These are phyloP conservation scores for Eupeodes luniger DNA, from an alignment of 2,888 invertebrate genomes.

Conservation along the genomic window DNA sequence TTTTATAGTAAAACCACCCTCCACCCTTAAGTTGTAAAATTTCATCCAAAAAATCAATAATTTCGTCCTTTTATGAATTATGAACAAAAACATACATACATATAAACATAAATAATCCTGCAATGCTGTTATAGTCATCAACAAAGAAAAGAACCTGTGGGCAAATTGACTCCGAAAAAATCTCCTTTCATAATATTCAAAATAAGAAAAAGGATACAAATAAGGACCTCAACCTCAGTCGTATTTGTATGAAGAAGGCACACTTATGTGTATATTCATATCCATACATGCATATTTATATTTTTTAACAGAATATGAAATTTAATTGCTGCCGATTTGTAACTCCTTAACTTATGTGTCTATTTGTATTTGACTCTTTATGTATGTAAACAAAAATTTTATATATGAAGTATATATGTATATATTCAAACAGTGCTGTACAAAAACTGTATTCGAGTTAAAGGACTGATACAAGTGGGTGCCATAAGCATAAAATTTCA, in stretches of 20 bases:
- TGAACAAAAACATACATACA: slow-evolving; percentile 51
- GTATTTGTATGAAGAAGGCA: background rate
- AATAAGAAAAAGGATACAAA: background rate
- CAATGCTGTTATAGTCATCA: background rate
- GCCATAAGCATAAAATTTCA: too few species aligned
- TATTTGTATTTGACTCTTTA: slow-evolving; percentile 16
- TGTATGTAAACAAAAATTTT: background rate
- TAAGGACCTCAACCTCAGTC: background rate
- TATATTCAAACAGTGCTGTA: background rate
- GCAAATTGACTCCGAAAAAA: slow-evolving; percentile 44
- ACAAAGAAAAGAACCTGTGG: slow-evolving; percentile 18
- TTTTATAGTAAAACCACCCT: slow-evolving; percentile 65
- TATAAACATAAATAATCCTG: too few species aligned
- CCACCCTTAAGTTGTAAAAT: slow-evolving; percentile 3
- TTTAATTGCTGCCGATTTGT: slow-evolving; percentile 71
- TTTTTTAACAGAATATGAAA: slow-evolving; percentile 51
- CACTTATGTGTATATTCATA: background rate
- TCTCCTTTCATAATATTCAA: background rate
- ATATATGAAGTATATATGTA: background rate
- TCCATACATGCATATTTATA: background rate
- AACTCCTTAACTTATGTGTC: slow-evolving; percentile 31
- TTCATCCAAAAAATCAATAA: slow-evolving; percentile 64
- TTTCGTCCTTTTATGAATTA: slow-evolving; percentile 50
- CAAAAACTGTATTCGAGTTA: background rate
- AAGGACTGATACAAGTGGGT: too few species aligned